Evolutionary conservation across 1,140 invertebrate genomes (phyloP).

Genomic region (Drosophila pseudoananassae): DNA sequence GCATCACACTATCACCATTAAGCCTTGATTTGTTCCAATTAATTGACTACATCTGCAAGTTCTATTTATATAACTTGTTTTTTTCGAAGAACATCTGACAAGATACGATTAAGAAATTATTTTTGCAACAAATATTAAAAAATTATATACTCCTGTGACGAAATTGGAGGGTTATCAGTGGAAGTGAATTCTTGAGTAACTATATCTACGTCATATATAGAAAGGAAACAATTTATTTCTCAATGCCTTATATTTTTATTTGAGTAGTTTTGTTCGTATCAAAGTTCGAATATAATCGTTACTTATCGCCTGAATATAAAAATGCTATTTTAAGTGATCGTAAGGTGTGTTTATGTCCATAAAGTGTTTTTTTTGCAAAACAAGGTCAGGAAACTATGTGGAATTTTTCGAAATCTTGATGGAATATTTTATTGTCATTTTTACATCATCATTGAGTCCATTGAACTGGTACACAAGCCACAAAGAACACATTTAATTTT

Average conservation of each 20-base stretch:
- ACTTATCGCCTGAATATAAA: slow-evolving; percentile 21
- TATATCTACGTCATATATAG: slow-evolving; percentile 13
- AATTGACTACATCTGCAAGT: slow-evolving; percentile 3
- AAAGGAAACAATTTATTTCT: slow-evolving; percentile 4
- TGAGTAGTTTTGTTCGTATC: slow-evolving; percentile 23
- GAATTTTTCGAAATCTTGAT: not conserved
- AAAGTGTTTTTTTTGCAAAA: no score
- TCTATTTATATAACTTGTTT: slow-evolving; percentile 36
- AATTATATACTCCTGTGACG: slow-evolving; percentile 17
- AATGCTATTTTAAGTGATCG: slow-evolving; percentile 10
- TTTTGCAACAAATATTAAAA: slow-evolving; percentile 31
- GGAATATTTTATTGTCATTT: slow-evolving; percentile 1
- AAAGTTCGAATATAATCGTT: slow-evolving; percentile 33
- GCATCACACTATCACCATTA: slow-evolving; percentile 3
- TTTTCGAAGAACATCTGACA: slow-evolving; percentile 9
- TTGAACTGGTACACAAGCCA: slow-evolving; percentile 40
- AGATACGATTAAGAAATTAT: slow-evolving; percentile 48
- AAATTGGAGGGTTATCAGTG: slow-evolving; percentile 53
- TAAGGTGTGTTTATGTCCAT: slow-evolving; percentile 9
- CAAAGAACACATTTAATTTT: slow-evolving; percentile 5
- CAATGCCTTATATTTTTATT: slow-evolving; percentile 19
- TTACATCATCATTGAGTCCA: slow-evolving; percentile 9
- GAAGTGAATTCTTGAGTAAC: slow-evolving; percentile 2
- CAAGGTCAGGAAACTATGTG: not conserved
- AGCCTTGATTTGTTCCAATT: not conserved